Evolutionary conservation across 2,113 vertebrate genomes (phyloP), one percentile per base, ranked within the genome.

Genomic region (Leptodactylus fuscus): DNA sequence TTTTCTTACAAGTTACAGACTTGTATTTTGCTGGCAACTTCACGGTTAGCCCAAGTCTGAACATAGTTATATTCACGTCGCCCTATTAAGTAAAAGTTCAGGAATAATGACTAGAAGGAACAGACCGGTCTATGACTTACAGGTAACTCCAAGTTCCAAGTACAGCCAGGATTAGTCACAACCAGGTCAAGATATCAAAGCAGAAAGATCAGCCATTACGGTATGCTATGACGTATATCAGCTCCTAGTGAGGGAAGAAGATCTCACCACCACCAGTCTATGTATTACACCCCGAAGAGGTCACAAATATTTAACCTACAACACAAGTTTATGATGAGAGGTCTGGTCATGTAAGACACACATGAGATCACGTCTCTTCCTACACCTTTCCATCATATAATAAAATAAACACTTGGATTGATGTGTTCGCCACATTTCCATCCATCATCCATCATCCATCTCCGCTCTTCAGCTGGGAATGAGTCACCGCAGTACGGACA

Each of bases 381-480:
- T 8, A 32, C 27, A 65, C 11, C 27, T 5, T 32, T 36, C 62
- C 27, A 67, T 67, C 62, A 67, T 29, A 34, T 67, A 7, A 67
- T 67, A 67, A 71, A 71, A 71, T 71, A 71, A 71, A 71, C 36
- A n/a, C 36, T 7, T 2, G 34, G 69, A 71, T 71, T 71, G 69
- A 41, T n/a, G 34, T 41, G 69, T 41, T 41, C 9, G 20, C 1
- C 11, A n/a, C 16, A 70, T 70, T 38, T 20, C 34, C 32, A 36
- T 69, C 32, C 22, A 12, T 5, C 69, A 71, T 67, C 29, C 32
- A 16, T 18, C n/a, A n/a, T n/a, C n/a, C n/a, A n/a, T n/a, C n/a
- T n/a, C n/a, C n/a, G n/a, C 29, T 18, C 32, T 34, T 71, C 69
- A 71, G 22, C 69, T 11, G 69, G 27, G 69, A 41, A 71, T 41